Conservation (phyloP, 1,140 invertebrate species). For the Zaprionus davidi region DNA sequence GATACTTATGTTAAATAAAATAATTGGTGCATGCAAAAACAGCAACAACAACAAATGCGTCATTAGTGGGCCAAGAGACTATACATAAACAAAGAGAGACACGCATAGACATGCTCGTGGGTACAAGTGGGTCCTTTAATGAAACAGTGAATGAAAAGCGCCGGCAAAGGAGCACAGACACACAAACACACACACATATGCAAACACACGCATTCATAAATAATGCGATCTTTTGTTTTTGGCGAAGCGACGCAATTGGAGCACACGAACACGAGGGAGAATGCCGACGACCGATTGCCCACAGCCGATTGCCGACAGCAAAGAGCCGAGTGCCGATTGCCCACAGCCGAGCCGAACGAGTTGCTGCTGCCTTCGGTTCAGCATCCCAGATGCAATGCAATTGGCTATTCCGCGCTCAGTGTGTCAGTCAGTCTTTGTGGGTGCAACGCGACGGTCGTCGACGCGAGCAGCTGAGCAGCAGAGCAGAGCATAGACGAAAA, state of each 20-base stretch:
- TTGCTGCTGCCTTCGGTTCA: slow-evolving; percentile 27
- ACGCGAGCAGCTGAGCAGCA: background rate
- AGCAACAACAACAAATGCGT: slow-evolving; percentile 22
- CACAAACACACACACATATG: background rate
- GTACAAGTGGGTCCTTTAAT: slow-evolving; percentile 67
- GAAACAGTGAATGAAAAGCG: slow-evolving; percentile 71
- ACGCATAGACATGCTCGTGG: slow-evolving; percentile 3
- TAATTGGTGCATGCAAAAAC: slow-evolving; percentile 78
- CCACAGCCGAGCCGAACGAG: slow-evolving; percentile 16
- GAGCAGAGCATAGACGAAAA: background rate
- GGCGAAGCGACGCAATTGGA: slow-evolving; percentile 62
- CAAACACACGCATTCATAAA: slow-evolving; percentile 34
- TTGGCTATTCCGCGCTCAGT: slow-evolving; percentile 43
- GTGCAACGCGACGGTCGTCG: slow-evolving; percentile 68
- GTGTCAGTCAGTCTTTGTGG: slow-evolving; percentile 74
- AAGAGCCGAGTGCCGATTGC: slow-evolving; percentile 19
- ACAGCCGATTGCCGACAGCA: slow-evolving; percentile 26
- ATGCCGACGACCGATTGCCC: background rate
- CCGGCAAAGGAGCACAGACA: slow-evolving; percentile 17
- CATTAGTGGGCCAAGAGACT: slow-evolving; percentile 31
- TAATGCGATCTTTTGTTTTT: slow-evolving; percentile 70
- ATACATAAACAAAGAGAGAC: background rate
- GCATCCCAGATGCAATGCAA: slow-evolving; percentile 57
- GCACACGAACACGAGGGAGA: slow-evolving; percentile 12
- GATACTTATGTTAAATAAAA: slow-evolving; percentile 62